A percentile compares a stretch with the other conserved stretches of the same genome.
phyloP scores from a whole-genome alignment of 2,888 invertebrate genomes.

The Luffia ferchaultella region DNA sequence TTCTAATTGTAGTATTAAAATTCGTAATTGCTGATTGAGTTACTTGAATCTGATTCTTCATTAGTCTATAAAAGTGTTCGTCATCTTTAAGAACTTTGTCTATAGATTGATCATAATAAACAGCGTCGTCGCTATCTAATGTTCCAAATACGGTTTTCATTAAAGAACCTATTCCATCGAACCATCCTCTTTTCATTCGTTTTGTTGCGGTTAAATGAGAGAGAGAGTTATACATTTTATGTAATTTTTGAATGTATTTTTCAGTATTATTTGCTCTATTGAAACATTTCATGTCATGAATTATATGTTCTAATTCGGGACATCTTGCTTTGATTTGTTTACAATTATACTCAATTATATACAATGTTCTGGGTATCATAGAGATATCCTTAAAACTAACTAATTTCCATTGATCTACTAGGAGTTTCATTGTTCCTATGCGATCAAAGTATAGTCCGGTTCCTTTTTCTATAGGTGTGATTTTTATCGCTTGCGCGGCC shows the following conservation, averaged over 20 bases:
- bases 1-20: conserved; percentile 12
- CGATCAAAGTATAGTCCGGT: conserved; percentile 11
- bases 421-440: conserved; percentile 5
- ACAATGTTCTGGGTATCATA: conserved; percentile 3
- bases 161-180: conserved; percentile 13
- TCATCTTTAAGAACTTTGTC: conserved; percentile 9
- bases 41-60: conserved; percentile 15
- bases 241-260: not conserved
- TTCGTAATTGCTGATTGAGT: conserved; percentile 13
- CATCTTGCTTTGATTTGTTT: not conserved
- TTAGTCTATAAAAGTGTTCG: conserved; percentile 7
- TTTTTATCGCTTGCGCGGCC: not conserved
- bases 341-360: conserved; percentile 1
- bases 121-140: conserved; percentile 10
- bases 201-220: not conserved
- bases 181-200: conserved; percentile 11
- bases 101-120: conserved; percentile 11
- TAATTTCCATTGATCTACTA: conserved; percentile 9
- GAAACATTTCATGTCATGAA: not conserved
- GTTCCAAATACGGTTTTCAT: conserved; percentile 14
- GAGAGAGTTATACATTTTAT: not conserved
- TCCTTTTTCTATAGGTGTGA: conserved; percentile 1
- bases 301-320: not conserved
- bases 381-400: conserved; percentile 10
- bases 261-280: not conserved